Evolutionary conservation across 1,140 invertebrate species (phyloP), one percentile per base, ranked within the genome.

Genomic region (Anoplophora glabripennis): DNA sequence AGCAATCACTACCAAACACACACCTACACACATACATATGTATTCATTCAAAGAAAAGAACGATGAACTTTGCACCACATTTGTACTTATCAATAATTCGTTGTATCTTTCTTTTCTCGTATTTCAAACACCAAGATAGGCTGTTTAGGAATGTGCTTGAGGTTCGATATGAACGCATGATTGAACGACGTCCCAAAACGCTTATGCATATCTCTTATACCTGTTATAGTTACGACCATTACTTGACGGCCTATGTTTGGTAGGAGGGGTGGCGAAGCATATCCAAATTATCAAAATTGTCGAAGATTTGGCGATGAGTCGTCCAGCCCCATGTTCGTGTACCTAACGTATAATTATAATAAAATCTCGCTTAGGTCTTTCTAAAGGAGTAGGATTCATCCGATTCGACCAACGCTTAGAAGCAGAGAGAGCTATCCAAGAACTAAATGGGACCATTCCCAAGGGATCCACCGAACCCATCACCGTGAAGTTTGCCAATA

Each of bases 401-500:
- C 86, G 97, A 61, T 99, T 99, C 79, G 97, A 99, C 79, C 94
- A 98, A 77, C 89, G 96, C 57, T 85, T 92, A 65, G 96, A 99
- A 79, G 97, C 97, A 4, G 97, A 99, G 77, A 82, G 92, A 41
- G 97, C 97, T 18, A 99, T 99, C 67, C 92, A 98, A 76, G 94
- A 98, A 79, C 80, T 99, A 68, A 98, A 99, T 77, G 96, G 97
- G 59, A 95, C 93, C 63, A 93, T 96, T 80, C 96, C 91, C 48
- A 96, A 93, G 78, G 93, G 94, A 68, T 93, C 93, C 47, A 90
- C 92, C 57, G 96, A 99, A 78, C 94, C 95, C 36, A 97, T 99
- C 68, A 98, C 95, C 36, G 97, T 99, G 61, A 99, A 99, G 81
- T 99, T 99, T 79, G 97, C 97, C 61, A 99, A 99, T 79, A 98